phyloP scores from a whole-genome alignment of 2,888 invertebrate genomes.

The Homarus gammarus region DNA sequence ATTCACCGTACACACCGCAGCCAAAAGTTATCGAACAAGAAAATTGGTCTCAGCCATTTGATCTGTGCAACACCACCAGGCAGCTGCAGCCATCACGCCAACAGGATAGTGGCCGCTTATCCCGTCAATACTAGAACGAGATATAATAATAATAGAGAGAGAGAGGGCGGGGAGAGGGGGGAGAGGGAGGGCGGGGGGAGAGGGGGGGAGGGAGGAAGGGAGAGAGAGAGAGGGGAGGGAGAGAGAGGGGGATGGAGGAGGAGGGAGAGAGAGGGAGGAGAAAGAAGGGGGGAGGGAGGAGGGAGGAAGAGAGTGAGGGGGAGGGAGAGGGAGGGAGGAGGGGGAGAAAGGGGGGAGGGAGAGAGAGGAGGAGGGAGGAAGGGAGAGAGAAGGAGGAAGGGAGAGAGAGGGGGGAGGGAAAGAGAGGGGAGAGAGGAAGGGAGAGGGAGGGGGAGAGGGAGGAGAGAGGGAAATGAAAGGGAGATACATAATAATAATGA shows the following conservation, averaged over 20 bases:
- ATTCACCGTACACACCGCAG: no score
- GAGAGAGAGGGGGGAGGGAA: neutral
- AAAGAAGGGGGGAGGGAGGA: no score
- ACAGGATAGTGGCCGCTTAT: no score
- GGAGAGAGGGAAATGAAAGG: slow-evolving; percentile 11
- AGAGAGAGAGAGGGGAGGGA: no score
- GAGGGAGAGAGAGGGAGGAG: no score
- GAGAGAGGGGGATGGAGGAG: no score
- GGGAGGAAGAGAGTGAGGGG: no score
- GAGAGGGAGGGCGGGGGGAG: neutral
- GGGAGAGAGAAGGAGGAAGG: neutral
- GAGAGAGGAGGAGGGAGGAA: neutral
- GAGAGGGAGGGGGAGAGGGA: neutral
- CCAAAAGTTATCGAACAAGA: no score
- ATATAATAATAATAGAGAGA: neutral
- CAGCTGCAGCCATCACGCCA: no score
- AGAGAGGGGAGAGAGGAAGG: neutral
- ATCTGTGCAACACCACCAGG: no score
- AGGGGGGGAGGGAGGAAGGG: neutral
- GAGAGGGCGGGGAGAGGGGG: neutral
- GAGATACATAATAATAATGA: neutral
- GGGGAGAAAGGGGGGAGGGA: slow-evolving; percentile 1
- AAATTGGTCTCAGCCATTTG: no score
- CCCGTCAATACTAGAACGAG: no score
- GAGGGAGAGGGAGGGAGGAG: neutral